Base-by-base conservation (phyloP, 2,113 vertebrate species). In the Pseudorhombus dupliciocellatus region DNA sequence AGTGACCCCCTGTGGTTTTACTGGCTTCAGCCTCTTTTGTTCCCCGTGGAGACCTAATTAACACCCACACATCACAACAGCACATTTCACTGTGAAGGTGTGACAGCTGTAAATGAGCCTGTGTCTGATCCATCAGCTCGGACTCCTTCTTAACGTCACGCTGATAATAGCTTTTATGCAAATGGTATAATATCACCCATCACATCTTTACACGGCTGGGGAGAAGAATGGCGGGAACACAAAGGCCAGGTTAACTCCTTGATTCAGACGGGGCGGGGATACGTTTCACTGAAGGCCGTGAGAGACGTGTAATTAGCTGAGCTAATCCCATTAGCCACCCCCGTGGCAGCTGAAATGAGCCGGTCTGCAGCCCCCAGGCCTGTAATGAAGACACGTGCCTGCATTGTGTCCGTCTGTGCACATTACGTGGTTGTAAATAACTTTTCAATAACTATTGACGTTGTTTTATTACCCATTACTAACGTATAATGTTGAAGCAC, bases 1-100 rank as follows among this genome's bases (percentile, higher is more conserved):
- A 85, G 20, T 25, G 31, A 73, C 81, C 80, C 79, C 79, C 84
- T 18, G 2, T 11, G 57, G 75, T 62, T 86, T 75, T 44, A 81
- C 44, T 48, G 73, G 20, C 74, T 46, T 75, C 57, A 46, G 71
- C 31, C 44, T 63, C 80, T 75, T 69, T 80, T 81, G 79, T 83
- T 75, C 65, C 65, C 65, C 70, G 1, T 7, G 3, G 53, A 70
- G 69, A 81, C 53, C 76, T 71, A 79, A 84, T 79, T 86, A 65
- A 71, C 88, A 76, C 75, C 61, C 30, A 66, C 7, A 59, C 70
- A 69, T 65, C 78, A 80, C 42, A 60, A 67, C 40, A 50, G 67
- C 81, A 70, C 55, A 7, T 66, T 54, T 69, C 40, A 10, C 11
- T 67, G 31, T 60, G 52, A 80, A 60, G 37, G 56, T 52, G 30